Evolutionary conservation across 2,797 vertebrate species (phyloP).

Genomic region (Lindbergichthys nudifrons): DNA sequence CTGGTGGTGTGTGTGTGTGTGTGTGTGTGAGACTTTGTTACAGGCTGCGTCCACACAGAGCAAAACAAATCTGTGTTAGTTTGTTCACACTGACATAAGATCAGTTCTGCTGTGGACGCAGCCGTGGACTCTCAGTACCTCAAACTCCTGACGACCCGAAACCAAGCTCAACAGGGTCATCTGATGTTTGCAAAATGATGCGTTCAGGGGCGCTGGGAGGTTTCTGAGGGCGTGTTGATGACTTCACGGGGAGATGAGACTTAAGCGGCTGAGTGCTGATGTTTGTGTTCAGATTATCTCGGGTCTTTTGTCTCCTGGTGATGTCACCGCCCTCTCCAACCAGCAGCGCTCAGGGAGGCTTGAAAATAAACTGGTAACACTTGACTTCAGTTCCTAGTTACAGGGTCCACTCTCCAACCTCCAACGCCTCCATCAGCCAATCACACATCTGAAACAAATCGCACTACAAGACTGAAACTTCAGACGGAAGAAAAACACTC

Average conservation of each 20-base stretch:
- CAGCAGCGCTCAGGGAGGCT: slow-evolving; percentile 20
- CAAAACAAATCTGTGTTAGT: background rate
- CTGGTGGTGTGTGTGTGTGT: background rate
- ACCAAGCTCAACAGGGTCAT: background rate
- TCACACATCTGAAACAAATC: slow-evolving; percentile 24
- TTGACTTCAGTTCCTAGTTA: slow-evolving; percentile 62
- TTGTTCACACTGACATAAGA: slow-evolving; percentile 1
- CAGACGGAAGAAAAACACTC: background rate
- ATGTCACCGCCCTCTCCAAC: slow-evolving; percentile 26
- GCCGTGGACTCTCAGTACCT: slow-evolving; percentile 52
- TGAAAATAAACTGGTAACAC: slow-evolving; percentile 59
- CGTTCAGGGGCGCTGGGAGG: slow-evolving; percentile 24
- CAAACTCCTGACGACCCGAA: slow-evolving; percentile 21
- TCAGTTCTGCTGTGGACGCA: slow-evolving; percentile 25
- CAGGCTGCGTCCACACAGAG: slow-evolving; percentile 53
- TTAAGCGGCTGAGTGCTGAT: background rate
- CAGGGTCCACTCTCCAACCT: slow-evolving; percentile 34
- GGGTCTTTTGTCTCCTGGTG: background rate
- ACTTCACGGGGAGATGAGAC: background rate
- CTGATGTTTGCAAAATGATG: slow-evolving; percentile 16
- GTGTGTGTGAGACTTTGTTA: slow-evolving; percentile 52
- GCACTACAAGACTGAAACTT: slow-evolving; percentile 40
- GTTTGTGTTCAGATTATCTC: background rate
- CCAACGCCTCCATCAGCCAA: slow-evolving; percentile 29
- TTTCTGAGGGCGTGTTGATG: slow-evolving; percentile 25